A percentile compares a stretch with the other conserved stretches of the same genome.
Evolutionary conservation across 2,797 vertebrate genomes (phyloP).

Genomic region (Salarias fasciatus): DNA sequence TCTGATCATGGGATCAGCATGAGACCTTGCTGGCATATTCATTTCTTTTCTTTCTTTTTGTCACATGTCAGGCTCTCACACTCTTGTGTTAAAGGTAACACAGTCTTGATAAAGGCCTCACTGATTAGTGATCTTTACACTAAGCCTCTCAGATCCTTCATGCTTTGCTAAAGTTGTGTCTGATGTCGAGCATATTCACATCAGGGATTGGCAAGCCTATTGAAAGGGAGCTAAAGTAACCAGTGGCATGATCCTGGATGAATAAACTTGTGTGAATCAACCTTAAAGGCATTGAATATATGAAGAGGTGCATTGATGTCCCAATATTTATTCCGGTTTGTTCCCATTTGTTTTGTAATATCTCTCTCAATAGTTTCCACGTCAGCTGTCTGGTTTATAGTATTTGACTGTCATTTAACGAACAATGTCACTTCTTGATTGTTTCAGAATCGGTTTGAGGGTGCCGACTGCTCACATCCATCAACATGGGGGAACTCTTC

Average conservation of each 20-base stretch:
- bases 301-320: too few species aligned
- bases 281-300: too few species aligned
- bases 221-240: too few species aligned
- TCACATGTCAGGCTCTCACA: slow-evolving; percentile 46
- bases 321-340: too few species aligned
- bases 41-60: slow-evolving; percentile 3
- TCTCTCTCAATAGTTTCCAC: too few species aligned
- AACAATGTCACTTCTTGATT: background rate
- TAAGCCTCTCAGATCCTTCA: background rate
- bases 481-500: slow-evolving; percentile 93
- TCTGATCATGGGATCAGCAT: slow-evolving; percentile 55
- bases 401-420: too few species aligned
- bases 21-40: slow-evolving; percentile 1
- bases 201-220: too few species aligned
- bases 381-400: too few species aligned
- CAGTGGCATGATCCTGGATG: too few species aligned
- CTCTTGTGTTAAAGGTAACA: slow-evolving; percentile 52
- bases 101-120: slow-evolving; percentile 8
- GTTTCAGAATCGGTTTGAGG: slow-evolving; percentile 19
- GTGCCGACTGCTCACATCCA: slow-evolving; percentile 30
- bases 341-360: too few species aligned
- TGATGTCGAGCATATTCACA: background rate
- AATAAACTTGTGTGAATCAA: too few species aligned
- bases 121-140: slow-evolving; percentile 30
- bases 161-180: background rate